Base-by-base conservation (phyloP, 2,113 vertebrate species). In the Cyanoramphus novaezelandiae region DNA sequence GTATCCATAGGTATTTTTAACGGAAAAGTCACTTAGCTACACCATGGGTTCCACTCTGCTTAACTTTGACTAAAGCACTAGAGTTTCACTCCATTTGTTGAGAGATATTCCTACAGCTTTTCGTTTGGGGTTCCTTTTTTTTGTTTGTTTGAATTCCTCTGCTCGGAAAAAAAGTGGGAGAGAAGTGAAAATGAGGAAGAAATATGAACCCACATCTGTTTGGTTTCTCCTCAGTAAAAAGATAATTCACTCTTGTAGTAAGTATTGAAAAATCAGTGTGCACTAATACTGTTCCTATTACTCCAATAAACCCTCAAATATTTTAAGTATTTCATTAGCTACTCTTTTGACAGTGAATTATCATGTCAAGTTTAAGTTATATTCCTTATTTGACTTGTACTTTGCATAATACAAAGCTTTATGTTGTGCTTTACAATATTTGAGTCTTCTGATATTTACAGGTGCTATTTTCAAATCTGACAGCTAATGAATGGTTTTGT, bases 401-500 rank as follows among this genome's bases (percentile, higher is more conserved):
- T 83, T 95, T 91, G 39, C 24, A 7, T 86, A 72, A 43, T 70
- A 13, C 5, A 47, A 35, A 74, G 6, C 72, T 84, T 85, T 55
- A 23, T 47, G 21, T 71, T 91, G 46, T 81, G 17, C 67, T 77
- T 64, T 33, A 11, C 49, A 43, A 31, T 31, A n/a, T 76, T 86
- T 35, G 47, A 81, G 49, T 92, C n/a, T 24, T 82, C 31, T 84
- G 82, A 37, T 35, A 57, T 52, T 80, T 63, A 13, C 25, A 72
- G 71, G 12, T 70, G 15, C 31, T 67, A 23, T 90, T 93, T 63
- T 59, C 46, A 65, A 67, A 43, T 76, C 43, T 88, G 64, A 68
- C 44, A 87, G 60, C 55, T 97, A 65, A 95, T 95, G 50, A 78
- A 52, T 91, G 78, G 67, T 96, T 96, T 96, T 93, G 83, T 64